Base-by-base conservation (phyloP, 2,797 vertebrate genomes). In the Amniataba percoides region DNA sequence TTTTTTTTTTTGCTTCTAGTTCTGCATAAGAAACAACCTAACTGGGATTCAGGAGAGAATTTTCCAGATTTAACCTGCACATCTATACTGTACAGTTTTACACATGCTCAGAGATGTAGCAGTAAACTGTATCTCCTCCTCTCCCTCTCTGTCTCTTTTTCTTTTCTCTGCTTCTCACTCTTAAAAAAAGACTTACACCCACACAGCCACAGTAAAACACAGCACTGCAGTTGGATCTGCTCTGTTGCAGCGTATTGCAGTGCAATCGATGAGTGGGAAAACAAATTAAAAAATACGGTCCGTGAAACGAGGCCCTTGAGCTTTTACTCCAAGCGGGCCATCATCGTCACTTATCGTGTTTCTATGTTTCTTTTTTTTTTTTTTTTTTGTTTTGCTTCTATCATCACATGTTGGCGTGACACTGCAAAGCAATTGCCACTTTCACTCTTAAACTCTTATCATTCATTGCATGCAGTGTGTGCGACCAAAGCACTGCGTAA, bases 161-260 rank as follows among this genome's bases (percentile, higher is more conserved):
- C 74, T 71, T 74, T 85, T 80, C 84, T 81, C 85, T 81, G 81
- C 78, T 90, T 88, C 88, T 88, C 87, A 88, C 82, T 79, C 83
- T 85, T 82, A 75, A 86, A 84, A 91, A 88, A 85, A 87, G 80
- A 83, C 84, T 86, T 48, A 89, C 89, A 89, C 91, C 91, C 91
- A 92, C 93, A 91, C 84, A 90, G 77, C 75, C 83, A 86, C 85
- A 63, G 76, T 73, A 48, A 83, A 87, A 87, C 86, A 90, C 86
- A 87, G 88, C 83, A 88, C 78, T 88, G 86, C 89, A 86, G 91
- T 86, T 66, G 76, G 84, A 89, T 87, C 71, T 84, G 77, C 85
- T 92, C 75, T 87, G 81, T 88, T 88, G 82, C 86, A 83, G 81
- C 81, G 81, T 85, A 82, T 92, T 91, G 87, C 86, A 85, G 83